These are phyloP conservation scores for Osedax fenrisi DNA, from an alignment of 2,888 invertebrate species.

Conservation along the genomic window DNA sequence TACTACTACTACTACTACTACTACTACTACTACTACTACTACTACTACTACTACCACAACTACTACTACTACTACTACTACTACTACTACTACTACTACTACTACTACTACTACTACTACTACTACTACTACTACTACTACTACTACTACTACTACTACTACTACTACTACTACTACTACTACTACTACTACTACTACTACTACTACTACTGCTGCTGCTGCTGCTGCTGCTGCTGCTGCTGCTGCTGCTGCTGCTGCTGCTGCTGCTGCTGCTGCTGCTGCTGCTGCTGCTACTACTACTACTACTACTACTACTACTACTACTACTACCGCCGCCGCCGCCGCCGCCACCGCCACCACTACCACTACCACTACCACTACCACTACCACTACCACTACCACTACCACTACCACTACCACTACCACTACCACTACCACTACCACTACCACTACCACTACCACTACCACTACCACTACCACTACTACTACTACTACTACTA, in stretches of 20 bases:
- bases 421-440: slow-evolving; percentile 31
- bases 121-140: slow-evolving; percentile 30
- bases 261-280: slow-evolving; percentile 28
- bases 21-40: not conserved
- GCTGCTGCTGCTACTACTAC: slow-evolving; percentile 27
- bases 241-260: slow-evolving; percentile 27
- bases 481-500: slow-evolving; percentile 28
- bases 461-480: slow-evolving; percentile 28
- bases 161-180: slow-evolving; percentile 29
- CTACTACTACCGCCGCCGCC: slow-evolving; percentile 29
- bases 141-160: slow-evolving; percentile 31
- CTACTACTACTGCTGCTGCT: not conserved
- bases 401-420: not conserved
- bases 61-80: slow-evolving; percentile 31
- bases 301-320: slow-evolving; percentile 26
- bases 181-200: slow-evolving; percentile 19
- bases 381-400: not conserved
- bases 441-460: slow-evolving; percentile 31
- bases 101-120: slow-evolving; percentile 27
- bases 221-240: too few relatives aligned
- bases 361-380: slow-evolving; percentile 29
- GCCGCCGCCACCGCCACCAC: slow-evolving; percentile 29
- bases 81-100: slow-evolving; percentile 29
- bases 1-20: slow-evolving; percentile 11
- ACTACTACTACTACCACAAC: slow-evolving; percentile 30